Evolutionary conservation across 1,140 invertebrate species (phyloP).

Genomic region (Solenopsis fugax): DNA sequence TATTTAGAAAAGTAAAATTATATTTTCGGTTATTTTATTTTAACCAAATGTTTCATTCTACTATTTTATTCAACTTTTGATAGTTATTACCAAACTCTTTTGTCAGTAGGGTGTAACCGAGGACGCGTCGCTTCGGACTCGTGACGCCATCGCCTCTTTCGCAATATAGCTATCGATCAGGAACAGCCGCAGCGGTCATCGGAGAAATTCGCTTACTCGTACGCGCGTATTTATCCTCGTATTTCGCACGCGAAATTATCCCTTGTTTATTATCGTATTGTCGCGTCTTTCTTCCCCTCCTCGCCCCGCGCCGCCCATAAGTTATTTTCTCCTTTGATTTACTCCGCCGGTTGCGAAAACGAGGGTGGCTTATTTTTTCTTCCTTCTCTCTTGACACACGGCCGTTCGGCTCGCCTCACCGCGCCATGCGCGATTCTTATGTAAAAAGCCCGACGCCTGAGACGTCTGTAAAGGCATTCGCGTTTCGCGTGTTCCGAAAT

Average conservation of each 20-base stretch:
- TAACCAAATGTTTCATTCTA: no score
- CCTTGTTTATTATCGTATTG: conserved; percentile 55
- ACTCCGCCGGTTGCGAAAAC: conserved; percentile 37
- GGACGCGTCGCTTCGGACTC: background rate
- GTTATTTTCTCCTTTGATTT: conserved; percentile 53
- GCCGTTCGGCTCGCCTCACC: background rate
- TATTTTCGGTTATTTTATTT: no score
- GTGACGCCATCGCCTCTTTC: conserved; percentile 44
- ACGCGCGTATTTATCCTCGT: conserved; percentile 13
- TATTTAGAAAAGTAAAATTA: no score
- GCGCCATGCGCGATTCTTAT: conserved; percentile 17
- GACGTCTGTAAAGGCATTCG: background rate
- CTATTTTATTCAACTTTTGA: no score
- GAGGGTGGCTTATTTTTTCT: background rate
- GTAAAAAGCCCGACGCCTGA: conserved; percentile 6
- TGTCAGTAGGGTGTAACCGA: background rate
- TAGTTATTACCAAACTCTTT: no score
- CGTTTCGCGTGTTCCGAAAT: conserved; percentile 6
- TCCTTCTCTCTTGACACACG: background rate
- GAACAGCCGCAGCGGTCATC: background rate
- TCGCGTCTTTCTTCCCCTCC: background rate
- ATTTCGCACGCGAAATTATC: conserved; percentile 42
- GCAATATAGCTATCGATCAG: conserved; percentile 11
- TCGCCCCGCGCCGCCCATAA: background rate
- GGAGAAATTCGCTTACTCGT: conserved; percentile 31